Base-by-base conservation (phyloP, 2,113 vertebrate species). In the Phalacrocorax aristotelis region DNA sequence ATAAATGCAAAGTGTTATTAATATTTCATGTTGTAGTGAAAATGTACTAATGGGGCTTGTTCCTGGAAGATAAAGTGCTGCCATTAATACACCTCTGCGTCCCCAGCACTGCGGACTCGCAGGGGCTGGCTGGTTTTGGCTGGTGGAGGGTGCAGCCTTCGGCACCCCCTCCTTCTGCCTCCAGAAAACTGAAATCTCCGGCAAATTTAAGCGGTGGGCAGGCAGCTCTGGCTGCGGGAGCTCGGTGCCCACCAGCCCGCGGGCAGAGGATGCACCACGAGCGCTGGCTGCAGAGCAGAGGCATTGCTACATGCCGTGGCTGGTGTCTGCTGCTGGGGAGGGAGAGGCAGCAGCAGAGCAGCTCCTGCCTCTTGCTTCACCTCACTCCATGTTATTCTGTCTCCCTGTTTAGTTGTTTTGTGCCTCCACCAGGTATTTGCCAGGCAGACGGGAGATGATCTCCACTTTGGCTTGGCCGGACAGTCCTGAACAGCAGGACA, bases 21-120 rank as follows among this genome's bases (percentile, higher is more conserved):
- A 97, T 97, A 97, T 97, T 97, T 97, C 97, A 97, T 82, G 90
- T 92, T 93, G 94, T 95, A 97, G 97, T 89, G 94, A 93, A 95
- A 96, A 96, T 82, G 86, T 87, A 88, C 92, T 93, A 97, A 95
- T 89, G 87, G 92, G 95, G 94, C 95, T 97, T 91, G 94, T 96
- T 95, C 89, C 77, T 83, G 80, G 80, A 95, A 96, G 96, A 96
- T 87, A 44, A 96, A 97, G 86, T 52, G 91, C 77, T 91, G 95
- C 89, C 80, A 55, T 95, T 90, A 93, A 92, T 89, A 58, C 83
- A 78, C 71, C 90, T 81, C 71, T 2, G 3, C 15, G 36, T 57
- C 80, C 95, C 68, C 76, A 34, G 76, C 2, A 0, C 83, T 4
- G 2, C 13, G 6, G 58, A 38, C 52, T 71, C 18, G 2, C 34